Evolutionary conservation across 2,888 invertebrate species (phyloP), one percentile per base, ranked within the genome.

Genomic region (Elaeidobius kamerunicus): DNA sequence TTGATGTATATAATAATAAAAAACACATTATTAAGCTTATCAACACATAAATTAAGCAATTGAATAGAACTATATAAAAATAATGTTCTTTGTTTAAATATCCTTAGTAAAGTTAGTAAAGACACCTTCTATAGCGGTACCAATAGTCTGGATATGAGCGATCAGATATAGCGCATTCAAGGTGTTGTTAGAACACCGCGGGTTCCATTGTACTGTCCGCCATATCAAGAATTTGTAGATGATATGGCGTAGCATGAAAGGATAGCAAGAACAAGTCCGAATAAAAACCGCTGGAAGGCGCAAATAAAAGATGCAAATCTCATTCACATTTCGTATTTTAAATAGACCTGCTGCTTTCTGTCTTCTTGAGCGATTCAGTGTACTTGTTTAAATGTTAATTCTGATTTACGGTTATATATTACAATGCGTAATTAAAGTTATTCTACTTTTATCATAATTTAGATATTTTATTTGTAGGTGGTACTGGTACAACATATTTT

Each of bases 171-270:
- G 63, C 35, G 62, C 65, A 61, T 65, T 66, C 67, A 65, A 69
- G 70, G 71, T 72, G 72, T 71, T 69, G 69, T 69, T 69, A 66
- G 68, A 70, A 72, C 72, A 72, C 69, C 67, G 69, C 65, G 59
- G 64, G 63, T 64, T 62, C 70, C 71, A 72, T 72, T 72, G 72
- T 72, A 61, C 70, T 72, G 71, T 72, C 72, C 63, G 61, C 63
- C 60, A 63, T 65, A 69, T 70, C 69, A 64, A 64, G 68, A 68
- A 68, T 69, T 68, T 65, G 68, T 67, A 69, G 67, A 69, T 69
- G 70, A 70, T 69, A 69, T 64, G 63, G 62, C 60, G 66, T 65
- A 67, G 68, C 67, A 67, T 49, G 46, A 68, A 68, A 68, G 67
- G 67, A 68, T 66, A 67, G 65, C 64, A 64, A 67, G 65, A 68